phyloP scores from a whole-genome alignment of 35 echinoderm and acorn worm species.

The Apostichopus californicus region DNA sequence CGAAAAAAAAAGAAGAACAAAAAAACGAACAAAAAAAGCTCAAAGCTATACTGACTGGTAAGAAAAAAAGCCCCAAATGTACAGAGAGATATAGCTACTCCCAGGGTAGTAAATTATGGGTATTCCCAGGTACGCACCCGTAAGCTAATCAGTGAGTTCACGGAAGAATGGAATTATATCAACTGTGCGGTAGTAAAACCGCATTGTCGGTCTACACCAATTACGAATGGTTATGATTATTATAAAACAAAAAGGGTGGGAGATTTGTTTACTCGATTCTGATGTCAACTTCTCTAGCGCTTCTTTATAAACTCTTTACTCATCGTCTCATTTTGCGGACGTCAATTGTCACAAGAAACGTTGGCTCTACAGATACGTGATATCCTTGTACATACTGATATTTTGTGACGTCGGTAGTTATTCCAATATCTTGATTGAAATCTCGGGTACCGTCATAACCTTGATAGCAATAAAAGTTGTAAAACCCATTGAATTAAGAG shows the following conservation, averaged over 20 bases:
- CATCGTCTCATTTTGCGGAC: background rate
- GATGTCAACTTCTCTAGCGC: background rate
- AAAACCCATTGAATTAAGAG: constrained; percentile 54
- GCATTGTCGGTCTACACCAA: constrained; percentile 17
- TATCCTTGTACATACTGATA: constrained; percentile 21
- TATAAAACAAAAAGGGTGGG: constrained; percentile 23
- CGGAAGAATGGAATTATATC: constrained; percentile 15
- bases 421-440: constrained; percentile 39
- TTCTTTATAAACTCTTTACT: background rate
- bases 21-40: background rate
- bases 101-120: background rate
- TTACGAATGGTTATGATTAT: constrained; percentile 21
- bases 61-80: background rate
- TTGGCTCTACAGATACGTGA: background rate
- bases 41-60: background rate
- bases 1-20: too few relatives aligned
- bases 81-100: background rate
- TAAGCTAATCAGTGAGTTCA: constrained; percentile 1
- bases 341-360: background rate
- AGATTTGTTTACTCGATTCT: constrained; percentile 25
- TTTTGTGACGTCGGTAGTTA: constrained; percentile 26
- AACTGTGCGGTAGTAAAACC: background rate
- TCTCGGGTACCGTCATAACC: constrained; percentile 33
- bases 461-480: constrained; percentile 53
- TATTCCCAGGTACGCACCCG: constrained; percentile 4